phyloP scores from a whole-genome alignment of 2,797 vertebrate species.

The Oreonectes daqikongensis region DNA sequence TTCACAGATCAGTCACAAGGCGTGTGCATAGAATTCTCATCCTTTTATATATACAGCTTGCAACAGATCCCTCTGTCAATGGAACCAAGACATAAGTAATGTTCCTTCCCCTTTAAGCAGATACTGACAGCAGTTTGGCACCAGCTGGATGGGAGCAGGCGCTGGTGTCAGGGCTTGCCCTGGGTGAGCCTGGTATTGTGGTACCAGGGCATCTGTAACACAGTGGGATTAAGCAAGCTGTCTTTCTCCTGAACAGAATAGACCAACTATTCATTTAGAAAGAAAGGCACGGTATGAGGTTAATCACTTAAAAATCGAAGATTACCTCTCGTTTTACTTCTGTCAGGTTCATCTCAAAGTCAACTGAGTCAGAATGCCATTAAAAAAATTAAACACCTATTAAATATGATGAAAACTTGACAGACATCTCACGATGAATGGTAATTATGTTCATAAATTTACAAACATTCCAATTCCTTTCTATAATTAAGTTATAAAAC shows the following conservation, averaged over 20 bases:
- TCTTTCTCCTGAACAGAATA: slow-evolving; percentile 23
- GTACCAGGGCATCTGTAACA: slow-evolving; percentile 29
- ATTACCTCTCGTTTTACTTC: slow-evolving; percentile 1
- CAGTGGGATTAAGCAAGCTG: slow-evolving; percentile 10
- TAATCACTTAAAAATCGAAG: neutral
- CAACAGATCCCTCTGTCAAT: slow-evolving; percentile 33
- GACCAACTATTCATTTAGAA: slow-evolving; percentile 24
- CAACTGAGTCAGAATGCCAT: neutral
- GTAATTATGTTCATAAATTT: slow-evolving; percentile 1
- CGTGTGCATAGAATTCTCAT: slow-evolving; percentile 26
- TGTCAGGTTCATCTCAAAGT: slow-evolving; percentile 11
- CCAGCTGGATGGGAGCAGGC: slow-evolving; percentile 20
- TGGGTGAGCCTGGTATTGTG: slow-evolving; percentile 23
- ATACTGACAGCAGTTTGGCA: slow-evolving; percentile 43
- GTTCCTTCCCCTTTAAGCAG: slow-evolving; percentile 29
- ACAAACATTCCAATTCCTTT: neutral
- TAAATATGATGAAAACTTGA: neutral
- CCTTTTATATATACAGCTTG: neutral
- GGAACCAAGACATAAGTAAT: slow-evolving; percentile 27
- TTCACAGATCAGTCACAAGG: slow-evolving; percentile 31
- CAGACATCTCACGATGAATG: neutral
- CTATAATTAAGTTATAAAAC: neutral
- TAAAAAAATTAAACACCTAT: slow-evolving; percentile 3
- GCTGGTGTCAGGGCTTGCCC: slow-evolving; percentile 38
- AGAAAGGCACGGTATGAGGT: slow-evolving; percentile 10